Conservation (phyloP, 30 jellyfish, hydroid and myxozoan genomes). For the Hydractinia symbiolongicarpus region DNA sequence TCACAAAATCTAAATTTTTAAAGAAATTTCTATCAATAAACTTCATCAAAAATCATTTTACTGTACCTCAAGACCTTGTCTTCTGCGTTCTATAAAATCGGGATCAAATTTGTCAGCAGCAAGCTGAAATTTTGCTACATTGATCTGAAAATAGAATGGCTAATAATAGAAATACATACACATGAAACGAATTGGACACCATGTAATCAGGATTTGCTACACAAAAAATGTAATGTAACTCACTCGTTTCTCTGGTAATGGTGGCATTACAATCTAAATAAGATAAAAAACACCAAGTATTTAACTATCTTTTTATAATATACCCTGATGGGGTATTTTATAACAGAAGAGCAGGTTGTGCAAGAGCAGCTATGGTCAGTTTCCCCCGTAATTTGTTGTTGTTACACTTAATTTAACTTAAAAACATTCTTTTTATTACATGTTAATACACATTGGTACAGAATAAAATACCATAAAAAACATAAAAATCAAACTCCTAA, state of each 20-base stretch:
- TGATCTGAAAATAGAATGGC: constrained; percentile 57
- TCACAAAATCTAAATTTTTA: too few species aligned
- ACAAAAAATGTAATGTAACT: constrained; percentile 12
- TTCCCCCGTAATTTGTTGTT: too few species aligned
- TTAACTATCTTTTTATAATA: too few species aligned
- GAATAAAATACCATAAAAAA: too few species aligned
- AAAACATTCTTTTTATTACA: too few species aligned
- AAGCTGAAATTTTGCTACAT: constrained; percentile 72
- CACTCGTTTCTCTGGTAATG: constrained; percentile 96
- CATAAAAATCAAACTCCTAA: not conserved
- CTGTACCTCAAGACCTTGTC: constrained; percentile 96
- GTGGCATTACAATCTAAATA: constrained; percentile 94
- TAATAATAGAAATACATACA: not conserved
- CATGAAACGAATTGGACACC: not conserved
- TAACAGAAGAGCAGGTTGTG: too few species aligned
- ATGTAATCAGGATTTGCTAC: not conserved
- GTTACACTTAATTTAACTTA: too few species aligned
- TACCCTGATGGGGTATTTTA: too few species aligned
- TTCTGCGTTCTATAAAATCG: constrained; percentile 88
- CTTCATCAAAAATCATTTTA: not conserved
- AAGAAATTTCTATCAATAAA: too few species aligned
- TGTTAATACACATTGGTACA: too few species aligned
- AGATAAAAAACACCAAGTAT: not conserved
- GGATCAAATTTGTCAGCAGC: constrained; percentile 97
- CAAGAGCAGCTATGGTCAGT: too few species aligned